phyloP scores from a whole-genome alignment of 2,797 vertebrate genomes.

The Neopelma chrysocephalum region DNA sequence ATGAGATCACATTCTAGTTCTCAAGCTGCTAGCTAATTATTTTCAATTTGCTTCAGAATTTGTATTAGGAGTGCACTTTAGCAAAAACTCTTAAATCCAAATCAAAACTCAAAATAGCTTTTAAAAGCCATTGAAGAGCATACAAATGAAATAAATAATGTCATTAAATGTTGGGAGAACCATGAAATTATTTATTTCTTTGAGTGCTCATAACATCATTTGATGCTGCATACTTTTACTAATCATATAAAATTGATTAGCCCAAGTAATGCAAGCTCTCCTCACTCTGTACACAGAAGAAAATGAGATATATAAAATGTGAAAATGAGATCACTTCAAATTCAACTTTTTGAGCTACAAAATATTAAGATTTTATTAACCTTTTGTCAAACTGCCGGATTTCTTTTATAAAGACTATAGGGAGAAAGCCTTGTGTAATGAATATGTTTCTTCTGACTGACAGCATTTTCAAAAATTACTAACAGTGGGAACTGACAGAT shows the following conservation, averaged over 20 bases:
- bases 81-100: not conserved
- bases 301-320: not conserved
- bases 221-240: not conserved
- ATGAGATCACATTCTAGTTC: not conserved
- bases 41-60: not conserved
- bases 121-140: not conserved
- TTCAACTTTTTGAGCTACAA: not conserved
- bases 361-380: not conserved
- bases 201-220: not conserved
- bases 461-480: not conserved
- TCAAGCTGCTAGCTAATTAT: not conserved
- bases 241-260: not conserved
- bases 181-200: not conserved
- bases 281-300: not conserved
- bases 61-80: not conserved
- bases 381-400: not conserved
- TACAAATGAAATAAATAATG: not conserved
- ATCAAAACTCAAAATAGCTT: not conserved
- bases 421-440: not conserved
- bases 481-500: not conserved
- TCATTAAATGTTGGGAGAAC: not conserved
- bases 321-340: not conserved
- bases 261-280: not conserved
- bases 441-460: not conserved
- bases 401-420: not conserved